phyloP scores from a whole-genome alignment of 2,113 vertebrate genomes.

The Gymnarchus niloticus region DNA sequence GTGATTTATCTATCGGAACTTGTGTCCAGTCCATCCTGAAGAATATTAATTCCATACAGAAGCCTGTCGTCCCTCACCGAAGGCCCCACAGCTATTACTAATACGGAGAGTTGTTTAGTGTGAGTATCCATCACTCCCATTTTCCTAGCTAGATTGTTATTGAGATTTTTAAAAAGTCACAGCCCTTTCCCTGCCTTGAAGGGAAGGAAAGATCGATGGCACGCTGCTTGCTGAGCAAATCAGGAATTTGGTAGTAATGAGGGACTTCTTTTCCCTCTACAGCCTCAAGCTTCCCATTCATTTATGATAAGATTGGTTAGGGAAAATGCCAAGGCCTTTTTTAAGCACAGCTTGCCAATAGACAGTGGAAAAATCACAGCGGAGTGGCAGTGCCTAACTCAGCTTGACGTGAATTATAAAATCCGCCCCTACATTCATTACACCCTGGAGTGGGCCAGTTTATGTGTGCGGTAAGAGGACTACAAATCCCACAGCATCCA shows the following conservation, averaged over 20 bases:
- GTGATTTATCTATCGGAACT: slow-evolving; percentile 4
- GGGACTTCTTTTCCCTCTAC: not conserved
- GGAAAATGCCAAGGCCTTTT: not conserved
- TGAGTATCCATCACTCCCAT: not conserved
- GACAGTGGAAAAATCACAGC: not conserved
- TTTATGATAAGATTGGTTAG: not conserved
- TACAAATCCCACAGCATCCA: not conserved
- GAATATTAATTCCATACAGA: slow-evolving; percentile 10
- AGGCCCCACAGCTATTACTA: not conserved
- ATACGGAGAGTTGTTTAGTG: not conserved
- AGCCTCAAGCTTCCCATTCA: not conserved
- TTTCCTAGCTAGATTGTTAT: not conserved
- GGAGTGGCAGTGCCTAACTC: not conserved
- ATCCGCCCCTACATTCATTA: not conserved
- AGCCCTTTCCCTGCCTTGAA: not conserved
- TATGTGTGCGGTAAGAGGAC: not conserved
- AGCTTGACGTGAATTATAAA: not conserved
- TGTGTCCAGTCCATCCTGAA: slow-evolving; percentile 1
- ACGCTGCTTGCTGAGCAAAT: not conserved
- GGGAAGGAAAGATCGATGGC: slow-evolving; percentile 15
- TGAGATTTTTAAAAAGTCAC: slow-evolving; percentile 18
- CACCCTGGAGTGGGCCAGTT: not conserved
- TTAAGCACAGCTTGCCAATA: not conserved
- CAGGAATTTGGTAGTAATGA: slow-evolving; percentile 5
- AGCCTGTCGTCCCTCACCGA: not conserved